Evolutionary conservation across 2,113 vertebrate species (phyloP), one percentile per base, ranked within the genome.

Genomic region (Tiliqua scincoides): DNA sequence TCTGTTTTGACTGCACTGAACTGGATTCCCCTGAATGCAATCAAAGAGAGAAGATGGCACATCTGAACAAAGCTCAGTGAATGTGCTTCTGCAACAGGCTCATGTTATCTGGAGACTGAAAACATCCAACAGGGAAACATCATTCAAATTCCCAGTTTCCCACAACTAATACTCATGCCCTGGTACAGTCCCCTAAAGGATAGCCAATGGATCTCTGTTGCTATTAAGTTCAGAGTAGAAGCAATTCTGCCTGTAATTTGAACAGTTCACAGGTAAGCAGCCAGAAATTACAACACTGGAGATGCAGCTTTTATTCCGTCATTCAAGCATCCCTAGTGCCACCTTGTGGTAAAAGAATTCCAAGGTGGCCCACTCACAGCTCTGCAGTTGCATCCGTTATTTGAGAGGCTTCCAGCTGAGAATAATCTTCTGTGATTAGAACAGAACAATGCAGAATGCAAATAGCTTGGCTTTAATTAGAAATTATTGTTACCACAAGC

Each of bases 261-360:
- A 43, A 15, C 25, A 25, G 6, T 79, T 62, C 1, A 0, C 27
- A 37, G 27, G 23, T 25, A 35, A 54, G 48, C 83, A 79, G 65
- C 63, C 85, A 88, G 90, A 92, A 87, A 90, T 75, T 76, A 20
- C 84, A 72, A 23, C 76, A 35, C 2, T 1, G 2, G 35, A 0
- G 54, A 67, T 57, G 61, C 8, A 63, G 57, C 52, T 82, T 74
- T 15, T 25, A 82, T 54, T 37, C 0, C 2, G 18, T 2, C 0
- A 32, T 15, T 52, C 65, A 18, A 65, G 87, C 17, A 4, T 81
- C 20, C 77, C 6, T 1, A 76, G 89, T 88, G 94, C 96, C 96
- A 91, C 84, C 95, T 67, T 88, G 93, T 89, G 94, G 95, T 67
- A 21, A 43, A 40, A 57, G 0, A 0, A 0, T 6, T 67, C 48